Evolutionary conservation across 2,888 invertebrate species (phyloP), one percentile per base, ranked within the genome.

Genomic region (Caenorhabditis japonica): DNA sequence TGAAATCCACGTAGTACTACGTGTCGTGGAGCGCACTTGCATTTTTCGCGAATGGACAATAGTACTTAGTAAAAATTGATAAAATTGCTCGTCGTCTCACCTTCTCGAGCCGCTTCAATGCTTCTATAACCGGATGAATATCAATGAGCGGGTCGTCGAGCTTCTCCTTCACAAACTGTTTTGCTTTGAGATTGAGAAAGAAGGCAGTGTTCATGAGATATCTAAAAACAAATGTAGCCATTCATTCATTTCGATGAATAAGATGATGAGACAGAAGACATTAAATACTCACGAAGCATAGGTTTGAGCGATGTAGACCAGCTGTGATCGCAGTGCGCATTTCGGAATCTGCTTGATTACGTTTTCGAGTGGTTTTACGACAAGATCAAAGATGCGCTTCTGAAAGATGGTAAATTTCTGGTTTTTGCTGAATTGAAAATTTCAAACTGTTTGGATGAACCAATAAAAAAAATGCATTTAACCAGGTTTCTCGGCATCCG

Each of bases 51-150:
- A n/a, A n/a, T n/a, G n/a, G n/a, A n/a, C n/a, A n/a, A n/a, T n/a
- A n/a, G n/a, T n/a, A 2, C n/a, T 7, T 55, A 17, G 23, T 19
- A 34, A 46, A 25, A 27, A 12, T 5, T 44, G 17, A 34, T 51
- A 25, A 27, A 0, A 7, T 36, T 17, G 12, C 7, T 15, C 17
- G 30, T 17, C 4, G 7, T 4, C 27, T 21, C 33, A 89, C 89
- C 83, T 89, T 88, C 81, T 88, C 88, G 84, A 93, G 93, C 86
- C 94, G 93, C 69, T 93, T 92, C 55, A 97, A 90, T 75, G 94
- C 91, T 87, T 93, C 93, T 43, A 94, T 91, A 13, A 96, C 92
- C n/a, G 97, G 96, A 90, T 97, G 97, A 81, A 92, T 92, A 84
- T 92, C 91, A 23, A 79, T 56, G n/a, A 74, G 23, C n/a, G 58